phyloP scores from a whole-genome alignment of 23 tunicate genomes.

The Trididemnum clinides region DNA sequence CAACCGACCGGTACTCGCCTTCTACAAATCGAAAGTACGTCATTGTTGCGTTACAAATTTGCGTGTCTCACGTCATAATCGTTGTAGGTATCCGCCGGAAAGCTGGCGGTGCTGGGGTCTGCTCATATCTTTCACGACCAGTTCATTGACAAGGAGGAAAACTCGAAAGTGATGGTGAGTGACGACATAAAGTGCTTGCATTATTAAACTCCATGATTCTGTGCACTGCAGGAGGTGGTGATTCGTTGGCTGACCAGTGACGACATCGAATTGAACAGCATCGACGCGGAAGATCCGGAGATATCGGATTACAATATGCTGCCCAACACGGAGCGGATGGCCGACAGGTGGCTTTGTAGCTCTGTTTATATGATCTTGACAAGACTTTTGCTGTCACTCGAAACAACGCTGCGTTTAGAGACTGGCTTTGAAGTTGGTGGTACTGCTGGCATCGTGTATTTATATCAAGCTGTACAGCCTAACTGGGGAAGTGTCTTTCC shows the following conservation, averaged over 20 bases:
- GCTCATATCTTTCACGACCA: constrained; percentile 94
- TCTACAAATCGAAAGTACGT: constrained; percentile 72
- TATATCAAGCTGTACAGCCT: no score
- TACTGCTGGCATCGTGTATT: no score
- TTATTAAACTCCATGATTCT: no score
- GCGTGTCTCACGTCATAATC: neutral
- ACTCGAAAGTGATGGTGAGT: constrained; percentile 86
- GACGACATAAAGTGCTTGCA: no score
- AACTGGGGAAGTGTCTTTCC: no score
- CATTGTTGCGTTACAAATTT: neutral
- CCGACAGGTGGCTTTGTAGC: constrained; percentile 71
- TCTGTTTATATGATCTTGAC: no score
- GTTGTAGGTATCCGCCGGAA: constrained; percentile 51
- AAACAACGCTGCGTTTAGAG: no score
- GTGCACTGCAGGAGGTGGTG: constrained; percentile 76
- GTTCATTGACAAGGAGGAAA: constrained; percentile 94
- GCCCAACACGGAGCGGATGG: constrained; percentile 70
- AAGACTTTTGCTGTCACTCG: no score
- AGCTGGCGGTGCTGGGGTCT: constrained; percentile 95
- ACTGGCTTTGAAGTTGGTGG: no score
- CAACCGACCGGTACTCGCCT: constrained; percentile 88
- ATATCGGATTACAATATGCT: constrained; percentile 94
- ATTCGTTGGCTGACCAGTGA: constrained; percentile 84
- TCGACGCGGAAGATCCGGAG: constrained; percentile 97
- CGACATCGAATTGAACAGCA: constrained; percentile 77